Base-by-base conservation (phyloP, 2,888 invertebrate genomes). In the Athripsodes cinereus region DNA sequence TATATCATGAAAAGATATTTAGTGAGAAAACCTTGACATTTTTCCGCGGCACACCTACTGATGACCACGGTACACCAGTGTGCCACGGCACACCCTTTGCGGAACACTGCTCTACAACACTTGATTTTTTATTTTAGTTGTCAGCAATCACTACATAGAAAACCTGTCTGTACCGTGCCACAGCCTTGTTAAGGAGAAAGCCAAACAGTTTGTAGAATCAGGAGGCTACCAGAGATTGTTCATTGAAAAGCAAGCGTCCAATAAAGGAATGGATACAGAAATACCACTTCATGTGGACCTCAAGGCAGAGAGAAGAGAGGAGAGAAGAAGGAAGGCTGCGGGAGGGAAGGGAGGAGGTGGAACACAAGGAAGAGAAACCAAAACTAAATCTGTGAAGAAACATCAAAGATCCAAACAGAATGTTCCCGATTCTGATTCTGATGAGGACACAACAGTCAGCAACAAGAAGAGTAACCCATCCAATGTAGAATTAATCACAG, bases 321-420 rank as follows among this genome's bases (percentile, higher is more conserved):
- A 96, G 67, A 81, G 96, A 11, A 82, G 93, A 59, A 91, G 91
- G 69, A 95, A 93, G 71, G 94, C 94, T 1, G 76, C 87, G 3
- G 83, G 86, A 22, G 93, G 93, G 1, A 96, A 95, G 79, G 86
- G 86, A 52, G 96, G 96, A 13, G 95, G 96, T 16, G 96, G 96
- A 1, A 84, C 88, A 11, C 96, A 96, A 72, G 96, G 96, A 0
- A 81, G 96, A 40, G 96, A 97, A 79, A 94, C 94, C 0, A 96
- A 95, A 78, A 96, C 93, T 0, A 96, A 93, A 70, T 89, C 94
- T 1, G 89, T 90, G 0, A 96, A 96, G 69, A 96, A 94, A 74
- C 85, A 86, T 70, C 73, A 76, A 73, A 67, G 81, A 72, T 74
- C 76, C n/a, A 82, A 81, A 67, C 79, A 79, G 67, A 74, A 78